Percentiles rank a stretch among this genome's conserved stretches.
Evolutionary conservation across 2,888 invertebrate genomes (phyloP).

Genomic region (Idaea dimidiata): DNA sequence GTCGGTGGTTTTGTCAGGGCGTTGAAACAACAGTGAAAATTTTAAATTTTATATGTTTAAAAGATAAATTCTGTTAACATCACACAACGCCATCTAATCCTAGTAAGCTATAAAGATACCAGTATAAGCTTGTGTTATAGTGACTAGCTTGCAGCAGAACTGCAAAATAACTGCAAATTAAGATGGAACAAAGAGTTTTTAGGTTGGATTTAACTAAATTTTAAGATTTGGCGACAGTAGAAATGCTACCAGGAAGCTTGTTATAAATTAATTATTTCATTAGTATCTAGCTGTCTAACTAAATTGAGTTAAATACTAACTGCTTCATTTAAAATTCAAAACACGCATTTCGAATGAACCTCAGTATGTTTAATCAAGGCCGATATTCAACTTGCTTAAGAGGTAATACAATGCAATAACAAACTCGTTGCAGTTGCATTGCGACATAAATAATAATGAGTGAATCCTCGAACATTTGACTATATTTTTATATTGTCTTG

Average conservation of each 20-base stretch:
- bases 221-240: no score
- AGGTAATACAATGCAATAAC: constrained; percentile 45
- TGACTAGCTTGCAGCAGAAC: no score
- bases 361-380: not conserved
- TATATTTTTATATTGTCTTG: not conserved
- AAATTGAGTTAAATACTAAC: not conserved
- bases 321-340: not conserved
- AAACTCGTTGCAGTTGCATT: constrained; percentile 40
- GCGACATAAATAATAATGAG: constrained; percentile 15
- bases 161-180: no score
- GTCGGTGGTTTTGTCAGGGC: no score
- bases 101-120: no score
- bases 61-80: no score
- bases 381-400: constrained; percentile 19
- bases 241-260: not conserved
- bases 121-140: no score
- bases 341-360: not conserved
- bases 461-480: constrained; percentile 18
- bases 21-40: no score
- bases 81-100: no score
- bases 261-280: not conserved
- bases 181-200: no score
- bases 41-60: no score
- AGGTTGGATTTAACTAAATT: no score
- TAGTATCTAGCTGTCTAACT: not conserved